These are phyloP conservation scores for Pristionchus arcanus DNA, from an alignment of 2,888 invertebrate genomes.

Conservation along the genomic window DNA sequence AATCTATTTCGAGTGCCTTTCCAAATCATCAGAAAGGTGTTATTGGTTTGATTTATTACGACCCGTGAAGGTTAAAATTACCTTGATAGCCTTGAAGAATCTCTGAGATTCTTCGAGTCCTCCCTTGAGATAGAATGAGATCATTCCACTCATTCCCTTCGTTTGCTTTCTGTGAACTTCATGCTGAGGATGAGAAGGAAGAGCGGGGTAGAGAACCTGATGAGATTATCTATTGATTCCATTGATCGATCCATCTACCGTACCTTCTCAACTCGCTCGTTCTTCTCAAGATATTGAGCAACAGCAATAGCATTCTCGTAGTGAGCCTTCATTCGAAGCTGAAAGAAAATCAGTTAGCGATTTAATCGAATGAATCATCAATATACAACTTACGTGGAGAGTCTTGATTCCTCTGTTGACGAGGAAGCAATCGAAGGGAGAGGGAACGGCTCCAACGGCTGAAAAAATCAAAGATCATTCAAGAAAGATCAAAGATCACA, in stretches of 20 bases:
- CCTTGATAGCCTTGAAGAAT: constrained; percentile 87
- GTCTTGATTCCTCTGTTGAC: constrained; percentile 94
- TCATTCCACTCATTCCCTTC: constrained; percentile 91
- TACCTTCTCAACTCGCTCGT: constrained; percentile 88
- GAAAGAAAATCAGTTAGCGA: constrained; percentile 84
- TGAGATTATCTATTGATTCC: constrained; percentile 45
- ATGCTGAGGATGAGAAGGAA: constrained; percentile 91
- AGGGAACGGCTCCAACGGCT: constrained; percentile 94
- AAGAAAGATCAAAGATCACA: neutral
- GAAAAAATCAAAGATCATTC: constrained; percentile 65
- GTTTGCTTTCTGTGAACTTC: constrained; percentile 88
- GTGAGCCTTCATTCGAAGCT: constrained; percentile 92
- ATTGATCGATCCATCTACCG: constrained; percentile 86
- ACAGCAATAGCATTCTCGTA: constrained; percentile 87
- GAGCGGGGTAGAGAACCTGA: constrained; percentile 81
- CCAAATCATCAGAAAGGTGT: neutral
- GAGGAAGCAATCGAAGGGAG: constrained; percentile 95
- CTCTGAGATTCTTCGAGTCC: constrained; percentile 86
- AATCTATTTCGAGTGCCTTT: neutral
- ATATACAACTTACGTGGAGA: constrained; percentile 81
- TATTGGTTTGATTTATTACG: neutral
- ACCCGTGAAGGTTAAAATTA: constrained; percentile 52
- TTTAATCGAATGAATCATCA: neutral
- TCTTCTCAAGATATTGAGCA: constrained; percentile 89
- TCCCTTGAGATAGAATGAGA: constrained; percentile 91